Conservation (phyloP, 2,113 vertebrate genomes). For the Tupaia tana region DNA sequence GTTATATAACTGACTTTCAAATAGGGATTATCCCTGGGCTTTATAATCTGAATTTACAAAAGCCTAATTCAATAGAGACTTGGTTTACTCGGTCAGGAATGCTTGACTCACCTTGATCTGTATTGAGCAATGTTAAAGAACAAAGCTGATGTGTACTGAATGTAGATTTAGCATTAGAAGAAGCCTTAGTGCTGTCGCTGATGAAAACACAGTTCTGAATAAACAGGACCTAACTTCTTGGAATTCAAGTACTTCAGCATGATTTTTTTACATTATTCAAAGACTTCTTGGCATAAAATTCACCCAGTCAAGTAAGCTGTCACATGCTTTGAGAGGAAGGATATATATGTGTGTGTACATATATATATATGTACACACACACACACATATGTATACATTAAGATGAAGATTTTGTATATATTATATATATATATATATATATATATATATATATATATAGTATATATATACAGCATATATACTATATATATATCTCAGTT, state of each 20-base stretch:
- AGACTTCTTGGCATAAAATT: not conserved
- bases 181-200: not conserved
- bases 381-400: too few relatives aligned
- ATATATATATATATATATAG: too few relatives aligned
- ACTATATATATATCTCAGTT: not conserved
- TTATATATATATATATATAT: too few relatives aligned
- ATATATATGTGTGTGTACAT: too few relatives aligned
- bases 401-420: too few relatives aligned
- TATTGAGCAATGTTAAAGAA: not conserved
- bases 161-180: not conserved
- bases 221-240: not conserved
- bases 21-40: not conserved
- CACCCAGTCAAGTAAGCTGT: not conserved
- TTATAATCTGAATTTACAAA: not conserved
- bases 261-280: slow-evolving; percentile 24
- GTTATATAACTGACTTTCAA: not conserved
- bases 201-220: not conserved
- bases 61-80: not conserved
- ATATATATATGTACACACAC: too few relatives aligned
- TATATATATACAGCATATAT: too few relatives aligned
- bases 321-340: not conserved
- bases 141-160: not conserved
- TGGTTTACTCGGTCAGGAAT: not conserved
- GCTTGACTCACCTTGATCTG: not conserved
- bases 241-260: not conserved